Percentiles rank a stretch among this genome's conserved stretches.
These are phyloP conservation scores for Manduca sexta DNA, from an alignment of 1,140 invertebrate species.

Conservation along the genomic window DNA sequence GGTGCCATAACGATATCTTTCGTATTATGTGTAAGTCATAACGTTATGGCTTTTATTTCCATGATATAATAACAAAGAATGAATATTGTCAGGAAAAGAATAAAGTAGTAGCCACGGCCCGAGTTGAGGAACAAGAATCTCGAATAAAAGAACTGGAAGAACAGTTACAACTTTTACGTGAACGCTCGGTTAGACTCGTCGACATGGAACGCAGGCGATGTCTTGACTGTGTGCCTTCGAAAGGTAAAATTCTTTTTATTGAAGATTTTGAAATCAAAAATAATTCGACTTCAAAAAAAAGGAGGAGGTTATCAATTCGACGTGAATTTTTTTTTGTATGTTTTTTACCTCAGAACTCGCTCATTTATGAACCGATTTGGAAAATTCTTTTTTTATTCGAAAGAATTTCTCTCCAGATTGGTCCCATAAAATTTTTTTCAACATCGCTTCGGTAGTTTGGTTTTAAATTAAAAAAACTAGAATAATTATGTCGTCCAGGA, in stretches of 20 bases:
- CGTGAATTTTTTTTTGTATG: no score
- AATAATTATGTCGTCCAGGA: no score
- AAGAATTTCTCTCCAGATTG: no score
- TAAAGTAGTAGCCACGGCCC: conserved; percentile 25
- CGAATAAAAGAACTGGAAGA: conserved; percentile 45
- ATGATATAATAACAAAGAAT: conserved; percentile 2
- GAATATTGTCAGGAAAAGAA: conserved; percentile 33
- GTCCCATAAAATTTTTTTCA: no score
- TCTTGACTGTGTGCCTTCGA: conserved; percentile 47
- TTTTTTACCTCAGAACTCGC: no score
- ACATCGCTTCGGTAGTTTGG: no score
- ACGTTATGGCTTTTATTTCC: conserved; percentile 1
- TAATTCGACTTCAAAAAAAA: no score
- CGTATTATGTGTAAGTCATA: background rate
- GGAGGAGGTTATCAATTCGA: no score
- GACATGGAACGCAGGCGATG: conserved; percentile 46
- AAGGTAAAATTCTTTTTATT: conserved; percentile 34
- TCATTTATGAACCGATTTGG: no score
- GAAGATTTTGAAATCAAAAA: no score
- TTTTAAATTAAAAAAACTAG: no score
- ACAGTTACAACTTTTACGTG: conserved; percentile 30
- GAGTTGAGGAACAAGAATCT: conserved; percentile 31
- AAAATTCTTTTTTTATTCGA: no score
- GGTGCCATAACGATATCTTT: conserved; percentile 25
- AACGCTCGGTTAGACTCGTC: conserved; percentile 42